Evolutionary conservation across 2,797 vertebrate species (phyloP).

Genomic region (Phylloscopus collybita): DNA sequence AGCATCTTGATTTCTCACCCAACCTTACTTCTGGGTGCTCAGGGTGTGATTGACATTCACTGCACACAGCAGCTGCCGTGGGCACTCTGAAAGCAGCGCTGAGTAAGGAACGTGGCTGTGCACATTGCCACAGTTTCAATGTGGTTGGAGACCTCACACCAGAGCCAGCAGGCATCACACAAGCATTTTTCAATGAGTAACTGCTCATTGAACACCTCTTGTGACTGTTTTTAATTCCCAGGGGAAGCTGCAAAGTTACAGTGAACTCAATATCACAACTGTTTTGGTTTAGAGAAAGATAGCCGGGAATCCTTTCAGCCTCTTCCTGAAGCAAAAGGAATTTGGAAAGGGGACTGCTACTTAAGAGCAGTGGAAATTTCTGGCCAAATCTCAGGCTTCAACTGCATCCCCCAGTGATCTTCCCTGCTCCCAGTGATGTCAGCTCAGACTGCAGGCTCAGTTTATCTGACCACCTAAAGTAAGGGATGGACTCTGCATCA

Average conservation of each 20-base stretch:
- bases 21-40: neutral
- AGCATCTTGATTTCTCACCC: neutral
- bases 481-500: neutral
- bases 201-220: fast-evolving
- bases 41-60: neutral
- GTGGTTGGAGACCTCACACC: neutral
- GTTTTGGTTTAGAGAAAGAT: neutral
- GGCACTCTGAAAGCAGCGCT: fast-evolving
- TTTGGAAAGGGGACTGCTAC: neutral
- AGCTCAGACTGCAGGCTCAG: neutral
- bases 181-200: neutral
- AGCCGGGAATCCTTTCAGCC: neutral
- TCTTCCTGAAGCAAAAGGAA: neutral
- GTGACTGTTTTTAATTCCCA: neutral
- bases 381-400: neutral
- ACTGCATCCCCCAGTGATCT: neutral
- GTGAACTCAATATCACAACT: neutral
- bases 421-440: neutral
- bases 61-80: neutral
- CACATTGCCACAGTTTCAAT: neutral
- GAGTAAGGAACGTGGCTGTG: neutral
- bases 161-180: neutral
- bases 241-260: neutral
- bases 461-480: neutral
- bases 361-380: neutral